These are phyloP conservation scores for Watersipora subatra DNA, from an alignment of 1,140 invertebrate genomes.

Conservation along the genomic window DNA sequence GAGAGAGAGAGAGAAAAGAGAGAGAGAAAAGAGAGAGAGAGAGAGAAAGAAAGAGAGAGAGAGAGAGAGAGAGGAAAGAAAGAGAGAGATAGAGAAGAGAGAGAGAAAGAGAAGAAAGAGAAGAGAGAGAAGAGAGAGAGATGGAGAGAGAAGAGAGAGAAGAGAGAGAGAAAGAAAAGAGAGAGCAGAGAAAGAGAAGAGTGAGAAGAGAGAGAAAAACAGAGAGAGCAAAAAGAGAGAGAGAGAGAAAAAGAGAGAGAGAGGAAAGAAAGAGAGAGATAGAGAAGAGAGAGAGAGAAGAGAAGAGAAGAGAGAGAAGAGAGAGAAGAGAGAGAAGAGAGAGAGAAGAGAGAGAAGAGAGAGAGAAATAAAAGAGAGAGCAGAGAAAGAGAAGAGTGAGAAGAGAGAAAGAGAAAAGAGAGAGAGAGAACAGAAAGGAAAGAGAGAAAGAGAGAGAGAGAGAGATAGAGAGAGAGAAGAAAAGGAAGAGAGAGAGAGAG, in stretches of 20 bases:
- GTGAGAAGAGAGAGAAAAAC: background rate
- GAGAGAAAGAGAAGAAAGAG: background rate
- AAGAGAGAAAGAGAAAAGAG: background rate
- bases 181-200: background rate
- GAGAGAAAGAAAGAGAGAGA: background rate
- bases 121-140: background rate
- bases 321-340: background rate
- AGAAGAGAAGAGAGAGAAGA: background rate
- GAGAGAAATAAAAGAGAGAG: background rate
- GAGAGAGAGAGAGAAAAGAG: too few relatives aligned
- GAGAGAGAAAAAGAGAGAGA: background rate
- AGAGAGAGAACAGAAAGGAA: constrained; percentile 1
- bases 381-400: constrained; percentile 3
- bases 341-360: background rate
- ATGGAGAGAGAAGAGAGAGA: background rate
- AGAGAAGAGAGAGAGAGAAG: background rate
- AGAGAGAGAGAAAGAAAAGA: background rate
- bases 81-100: background rate
- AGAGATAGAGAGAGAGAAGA: too few relatives aligned
- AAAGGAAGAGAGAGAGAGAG: background rate
- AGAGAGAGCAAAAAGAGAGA: background rate
- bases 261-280: constrained; percentile 1
- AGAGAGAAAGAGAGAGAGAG: background rate
- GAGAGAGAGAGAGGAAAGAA: background rate
- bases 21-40: too few relatives aligned